Evolutionary conservation across 1,140 invertebrate species (phyloP).

Genomic region (Hycleus phaleratus): DNA sequence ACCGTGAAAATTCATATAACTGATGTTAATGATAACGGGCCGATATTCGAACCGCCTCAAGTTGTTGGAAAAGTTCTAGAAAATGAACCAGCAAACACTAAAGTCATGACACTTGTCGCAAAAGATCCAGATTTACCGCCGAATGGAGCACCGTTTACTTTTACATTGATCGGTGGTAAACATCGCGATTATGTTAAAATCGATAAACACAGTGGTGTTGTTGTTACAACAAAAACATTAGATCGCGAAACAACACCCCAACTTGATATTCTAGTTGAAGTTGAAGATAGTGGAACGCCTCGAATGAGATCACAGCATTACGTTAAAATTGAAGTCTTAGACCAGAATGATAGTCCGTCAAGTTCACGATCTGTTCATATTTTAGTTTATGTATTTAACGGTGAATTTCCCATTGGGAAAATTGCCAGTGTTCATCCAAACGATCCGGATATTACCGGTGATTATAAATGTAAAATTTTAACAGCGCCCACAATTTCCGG

Average conservation of each 20-base stretch:
- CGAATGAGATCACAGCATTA: conserved; percentile 70
- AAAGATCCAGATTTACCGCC: conserved; percentile 85
- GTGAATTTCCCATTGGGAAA: conserved; percentile 62
- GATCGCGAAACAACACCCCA: conserved; percentile 75
- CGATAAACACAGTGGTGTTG: conserved; percentile 68
- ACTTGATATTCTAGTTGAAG: conserved; percentile 70
- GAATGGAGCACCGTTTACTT: conserved; percentile 85
- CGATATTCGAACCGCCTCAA: conserved; percentile 65
- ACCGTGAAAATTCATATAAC: conserved; percentile 67
- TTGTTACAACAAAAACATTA: conserved; percentile 69
- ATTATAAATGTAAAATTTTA: conserved; percentile 78
- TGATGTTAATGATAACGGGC: conserved; percentile 93
- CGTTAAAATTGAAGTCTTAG: conserved; percentile 69
- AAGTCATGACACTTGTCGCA: conserved; percentile 75
- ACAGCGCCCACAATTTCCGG: conserved; percentile 45
- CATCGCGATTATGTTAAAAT: conserved; percentile 69
- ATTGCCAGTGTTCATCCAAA: conserved; percentile 87
- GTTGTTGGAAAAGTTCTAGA: conserved; percentile 72
- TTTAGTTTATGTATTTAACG: conserved; percentile 70
- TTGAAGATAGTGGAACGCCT: conserved; percentile 82
- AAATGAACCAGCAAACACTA: conserved; percentile 78
- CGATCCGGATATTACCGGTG: conserved; percentile 78
- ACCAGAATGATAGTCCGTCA: conserved; percentile 90
- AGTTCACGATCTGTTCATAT: conserved; percentile 73
- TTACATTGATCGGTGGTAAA: conserved; percentile 66